Evolutionary conservation across 2,113 vertebrate species (phyloP), one percentile per base, ranked within the genome.

Genomic region (Semnornis frantzii): DNA sequence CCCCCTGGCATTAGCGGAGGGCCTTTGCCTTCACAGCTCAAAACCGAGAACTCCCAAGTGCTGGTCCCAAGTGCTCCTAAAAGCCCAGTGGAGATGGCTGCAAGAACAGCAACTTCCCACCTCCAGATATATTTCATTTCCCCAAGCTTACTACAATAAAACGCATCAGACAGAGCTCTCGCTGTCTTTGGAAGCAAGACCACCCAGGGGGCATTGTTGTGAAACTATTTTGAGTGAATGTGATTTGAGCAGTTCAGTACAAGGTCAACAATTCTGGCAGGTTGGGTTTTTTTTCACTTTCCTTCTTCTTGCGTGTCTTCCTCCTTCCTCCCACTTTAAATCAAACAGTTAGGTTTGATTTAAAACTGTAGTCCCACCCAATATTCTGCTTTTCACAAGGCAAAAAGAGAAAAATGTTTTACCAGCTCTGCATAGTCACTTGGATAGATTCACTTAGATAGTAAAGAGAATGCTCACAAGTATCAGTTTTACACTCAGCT

Each of bases 191-290:
- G 70, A 73, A 76, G 19, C 7, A 8, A 65, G 89, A 90, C 84
- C 89, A 95, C 89, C 81, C 90, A 90, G 52, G 66, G 82, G 82
- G 8, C 64, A 77, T 37, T 64, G 80, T 64, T 66, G 66, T 74
- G 57, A 66, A 85, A 65, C 15, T 5, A 24, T 31, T 63, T 33
- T 34, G 20, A 64, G 55, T 65, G 21, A 82, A 84, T 33, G 59
- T 44, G 92, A 25, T 87, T 78, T 5, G 37, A 89, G 70, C 27
- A 63, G 48, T 55, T 93, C 65, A 39, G 24, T 42, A 30, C 33
- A 27, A 87, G 64, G 34, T 85, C 81, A 80, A 25, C 9, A 6
- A 59, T 52, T 73, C 16, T 5, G 4, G 24, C 11, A 39, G 63
- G 28, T 62, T 48, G 37, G 1, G 13, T 33, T 23, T 55, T 31